phyloP scores from a whole-genome alignment of 2,797 vertebrate genomes.

The Labeo calbasu region DNA sequence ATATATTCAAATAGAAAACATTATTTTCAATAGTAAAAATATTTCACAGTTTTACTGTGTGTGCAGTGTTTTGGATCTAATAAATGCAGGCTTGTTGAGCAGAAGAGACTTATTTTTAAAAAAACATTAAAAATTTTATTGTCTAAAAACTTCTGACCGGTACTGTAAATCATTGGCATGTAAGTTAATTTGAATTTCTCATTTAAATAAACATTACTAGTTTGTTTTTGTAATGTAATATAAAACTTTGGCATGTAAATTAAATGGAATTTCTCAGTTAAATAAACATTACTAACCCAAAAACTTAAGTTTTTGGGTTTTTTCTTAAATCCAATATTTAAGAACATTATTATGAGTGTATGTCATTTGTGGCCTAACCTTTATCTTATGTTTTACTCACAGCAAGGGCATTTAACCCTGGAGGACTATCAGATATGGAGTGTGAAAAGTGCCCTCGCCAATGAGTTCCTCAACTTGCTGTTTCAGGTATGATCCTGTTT shows the following conservation, averaged over 20 bases:
- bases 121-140: too few relatives aligned
- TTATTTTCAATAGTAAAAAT: too few relatives aligned
- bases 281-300: too few relatives aligned
- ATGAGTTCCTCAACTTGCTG: conserved; percentile 96
- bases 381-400: conserved; percentile 35
- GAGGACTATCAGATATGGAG: conserved; percentile 99
- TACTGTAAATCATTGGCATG: too few relatives aligned
- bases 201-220: background rate
- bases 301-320: too few relatives aligned
- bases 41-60: too few relatives aligned
- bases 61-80: too few relatives aligned
- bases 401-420: conserved; percentile 93
- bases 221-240: too few relatives aligned
- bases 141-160: too few relatives aligned
- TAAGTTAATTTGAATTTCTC: background rate
- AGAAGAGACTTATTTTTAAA: too few relatives aligned
- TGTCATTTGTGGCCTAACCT: conserved; percentile 21
- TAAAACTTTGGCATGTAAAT: background rate
- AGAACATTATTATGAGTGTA: background rate
- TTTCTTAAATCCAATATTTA: background rate
- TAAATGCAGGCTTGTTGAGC: too few relatives aligned
- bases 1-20: too few relatives aligned
- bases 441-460: conserved; percentile 95
- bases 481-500: conserved; percentile 87
- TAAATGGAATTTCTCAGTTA: background rate